Evolutionary conservation across 2,113 vertebrate species (phyloP), one percentile per base, ranked within the genome.

Genomic region (Dicrurus megarhynchus): DNA sequence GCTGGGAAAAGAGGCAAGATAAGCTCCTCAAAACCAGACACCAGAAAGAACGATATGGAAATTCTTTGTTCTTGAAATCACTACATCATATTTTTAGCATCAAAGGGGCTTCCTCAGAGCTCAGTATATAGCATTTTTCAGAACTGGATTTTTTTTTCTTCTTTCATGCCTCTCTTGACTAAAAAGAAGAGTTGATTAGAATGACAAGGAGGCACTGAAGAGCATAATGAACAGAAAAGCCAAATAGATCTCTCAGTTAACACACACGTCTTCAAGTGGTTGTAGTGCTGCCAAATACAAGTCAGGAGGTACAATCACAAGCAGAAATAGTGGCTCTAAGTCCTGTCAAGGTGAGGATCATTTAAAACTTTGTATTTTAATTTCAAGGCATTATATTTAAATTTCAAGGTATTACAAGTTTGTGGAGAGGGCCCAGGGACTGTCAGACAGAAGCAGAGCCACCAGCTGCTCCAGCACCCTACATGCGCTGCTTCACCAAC

Each of bases 41-140:
- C n/a, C 1, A 56, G 22, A 49, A 84, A 94, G 41, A 2, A 9
- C 0, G 0, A 53, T 55, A 81, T 3, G 37, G 63, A 37, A 84
- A 57, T 56, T 49, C 37, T 56, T 87, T 73, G 22, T 30, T 90
- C 55, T 83, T 83, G n/a, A 88, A 90, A 77, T 8, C 6, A 69
- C 21, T 16, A 10, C 12, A 52, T 61, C 7, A 1, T 27, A 65
- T 55, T 84, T 85, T 86, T 74, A 90, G 41, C 70, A 76, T 64
- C 67, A 65, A 88, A 93, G 28, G 33, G 16, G 26, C 23, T 79
- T 76, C n/a, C 70, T 52, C n/a, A 70, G 21, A 83, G 19, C 14
- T 1, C 8, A 90, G 18, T 11, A 68, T 3, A 47, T 2, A 64
- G 42, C 12, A 56, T 49, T 91, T 92, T 93, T 60, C 82, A 90